Percentiles rank a stretch among this genome's conserved stretches.
These are phyloP conservation scores for Epirrhoe tristata DNA, from an alignment of 2,888 invertebrate species.

Conservation along the genomic window DNA sequence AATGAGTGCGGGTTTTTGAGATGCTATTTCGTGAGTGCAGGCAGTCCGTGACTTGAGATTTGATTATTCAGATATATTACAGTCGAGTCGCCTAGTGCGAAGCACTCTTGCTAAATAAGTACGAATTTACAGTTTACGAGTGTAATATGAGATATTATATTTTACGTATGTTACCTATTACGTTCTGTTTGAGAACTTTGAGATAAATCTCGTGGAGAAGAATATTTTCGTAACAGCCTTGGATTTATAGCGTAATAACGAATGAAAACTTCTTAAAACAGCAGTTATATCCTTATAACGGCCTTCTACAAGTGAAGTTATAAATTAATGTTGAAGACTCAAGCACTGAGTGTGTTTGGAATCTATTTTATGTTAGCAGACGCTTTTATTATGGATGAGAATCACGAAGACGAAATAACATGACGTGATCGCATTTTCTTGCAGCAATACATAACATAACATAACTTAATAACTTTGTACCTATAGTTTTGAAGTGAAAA, in stretches of 20 bases:
- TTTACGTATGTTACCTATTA: slow-evolving; percentile 53
- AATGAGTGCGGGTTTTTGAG: no score
- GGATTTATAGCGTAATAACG: slow-evolving; percentile 41
- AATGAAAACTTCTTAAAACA: slow-evolving; percentile 9
- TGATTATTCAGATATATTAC: no score
- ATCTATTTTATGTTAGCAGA: neutral
- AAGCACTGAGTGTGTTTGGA: neutral
- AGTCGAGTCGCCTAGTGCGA: neutral
- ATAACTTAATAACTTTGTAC: no score
- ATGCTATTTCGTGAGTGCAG: no score
- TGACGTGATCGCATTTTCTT: neutral
- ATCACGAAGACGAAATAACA: neutral
- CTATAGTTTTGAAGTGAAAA: no score
- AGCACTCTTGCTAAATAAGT: slow-evolving; percentile 43
- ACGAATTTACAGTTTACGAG: slow-evolving; percentile 57
- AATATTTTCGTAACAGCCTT: slow-evolving; percentile 34
- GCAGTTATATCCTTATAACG: slow-evolving; percentile 12
- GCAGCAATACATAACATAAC: no score
- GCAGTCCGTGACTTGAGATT: no score
- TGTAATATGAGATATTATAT: slow-evolving; percentile 49
- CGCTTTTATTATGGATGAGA: neutral
- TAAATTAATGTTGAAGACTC: slow-evolving; percentile 1
- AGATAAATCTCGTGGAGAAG: slow-evolving; percentile 22
- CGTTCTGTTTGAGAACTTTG: slow-evolving; percentile 39
- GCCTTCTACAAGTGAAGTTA: neutral